Evolutionary conservation across 2,113 vertebrate species (phyloP).

Genomic region (Sturnira hondurensis): DNA sequence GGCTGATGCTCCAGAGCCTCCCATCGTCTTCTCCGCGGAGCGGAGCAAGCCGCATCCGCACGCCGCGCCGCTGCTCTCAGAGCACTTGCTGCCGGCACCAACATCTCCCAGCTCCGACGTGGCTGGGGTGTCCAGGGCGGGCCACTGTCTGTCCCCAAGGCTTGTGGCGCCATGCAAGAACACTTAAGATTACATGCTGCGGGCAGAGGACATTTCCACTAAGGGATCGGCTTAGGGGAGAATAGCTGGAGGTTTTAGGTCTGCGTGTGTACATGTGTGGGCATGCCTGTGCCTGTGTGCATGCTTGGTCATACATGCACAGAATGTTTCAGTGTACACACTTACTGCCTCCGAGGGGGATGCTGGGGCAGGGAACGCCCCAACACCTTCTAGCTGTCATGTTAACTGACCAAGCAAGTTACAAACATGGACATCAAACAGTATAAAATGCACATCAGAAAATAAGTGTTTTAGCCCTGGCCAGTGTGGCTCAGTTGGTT

Average conservation of each 20-base stretch:
- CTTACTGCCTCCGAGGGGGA: background rate
- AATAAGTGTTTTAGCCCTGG: too few relatives aligned
- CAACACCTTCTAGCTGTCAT: background rate
- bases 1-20: background rate
- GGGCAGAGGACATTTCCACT: background rate
- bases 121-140: background rate
- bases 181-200: background rate
- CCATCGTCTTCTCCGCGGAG: rapidly evolving
- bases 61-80: rapidly evolving
- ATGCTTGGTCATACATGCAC: background rate
- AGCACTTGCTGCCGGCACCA: background rate
- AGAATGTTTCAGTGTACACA: background rate
- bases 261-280: background rate
- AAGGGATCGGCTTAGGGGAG: background rate
- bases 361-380: background rate
- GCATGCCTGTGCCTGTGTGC: rapidly evolving
- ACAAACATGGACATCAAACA: background rate
- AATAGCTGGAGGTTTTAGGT: background rate
- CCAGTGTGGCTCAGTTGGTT: too few relatives aligned
- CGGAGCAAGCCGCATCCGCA: background rate
- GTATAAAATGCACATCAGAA: background rate
- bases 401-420: background rate
- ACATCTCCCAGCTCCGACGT: background rate
- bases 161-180: rapidly evolving
- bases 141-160: background rate